Evolutionary conservation across 2,797 vertebrate species (phyloP).

Genomic region (Fistularia tabacaria): DNA sequence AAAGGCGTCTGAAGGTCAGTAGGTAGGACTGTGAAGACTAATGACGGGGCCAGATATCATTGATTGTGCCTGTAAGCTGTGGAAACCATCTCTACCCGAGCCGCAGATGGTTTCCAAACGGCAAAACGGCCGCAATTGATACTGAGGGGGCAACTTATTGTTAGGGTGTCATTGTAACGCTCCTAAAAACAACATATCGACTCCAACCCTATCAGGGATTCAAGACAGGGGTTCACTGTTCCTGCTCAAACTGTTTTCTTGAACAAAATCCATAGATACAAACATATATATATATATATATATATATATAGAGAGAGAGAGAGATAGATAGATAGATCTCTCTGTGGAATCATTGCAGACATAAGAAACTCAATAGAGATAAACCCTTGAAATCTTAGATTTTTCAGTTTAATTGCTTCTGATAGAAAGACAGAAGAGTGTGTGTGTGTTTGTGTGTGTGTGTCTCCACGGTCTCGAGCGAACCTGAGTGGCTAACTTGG

Average conservation of each 20-base stretch:
- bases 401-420: too few species aligned
- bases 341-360: slow-evolving; percentile 12
- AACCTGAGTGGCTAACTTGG: too few species aligned
- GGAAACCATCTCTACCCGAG: slow-evolving; percentile 45
- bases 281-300: too few species aligned
- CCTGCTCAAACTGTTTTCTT: slow-evolving; percentile 22
- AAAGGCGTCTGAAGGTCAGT: slow-evolving; percentile 50
- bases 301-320: too few species aligned
- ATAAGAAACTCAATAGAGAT: slow-evolving; percentile 7
- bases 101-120: slow-evolving; percentile 15
- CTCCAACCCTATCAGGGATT: slow-evolving; percentile 36
- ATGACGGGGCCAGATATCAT: slow-evolving; percentile 55
- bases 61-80: slow-evolving; percentile 55
- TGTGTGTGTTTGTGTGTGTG: too few species aligned
- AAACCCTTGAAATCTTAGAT: background rate
- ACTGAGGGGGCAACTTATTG: slow-evolving; percentile 42
- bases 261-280: slow-evolving; percentile 31
- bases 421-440: too few species aligned
- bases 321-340: background rate
- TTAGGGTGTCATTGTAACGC: slow-evolving; percentile 44
- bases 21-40: slow-evolving; percentile 46
- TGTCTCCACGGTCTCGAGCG: too few species aligned
- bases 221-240: slow-evolving; percentile 26
- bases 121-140: slow-evolving; percentile 30
- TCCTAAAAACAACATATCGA: slow-evolving; percentile 26